Evolutionary conservation across 2,113 vertebrate species (phyloP).

Genomic region (Herpetotheres cachinnans): DNA sequence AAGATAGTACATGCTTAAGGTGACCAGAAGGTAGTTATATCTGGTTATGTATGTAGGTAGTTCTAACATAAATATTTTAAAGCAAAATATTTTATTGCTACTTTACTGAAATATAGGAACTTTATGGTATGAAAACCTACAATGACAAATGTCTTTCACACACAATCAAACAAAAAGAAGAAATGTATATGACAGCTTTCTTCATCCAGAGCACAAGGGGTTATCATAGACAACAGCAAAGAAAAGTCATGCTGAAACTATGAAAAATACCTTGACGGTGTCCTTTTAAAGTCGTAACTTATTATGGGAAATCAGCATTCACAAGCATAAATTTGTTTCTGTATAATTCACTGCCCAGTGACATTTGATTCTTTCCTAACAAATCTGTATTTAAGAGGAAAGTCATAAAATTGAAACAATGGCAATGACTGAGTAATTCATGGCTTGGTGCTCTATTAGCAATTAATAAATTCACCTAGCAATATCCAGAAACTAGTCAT

Average conservation of each 20-base stretch:
- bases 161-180: not conserved
- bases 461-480: constrained; percentile 72
- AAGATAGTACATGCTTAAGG: not conserved
- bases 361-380: constrained; percentile 66
- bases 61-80: not conserved
- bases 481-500: constrained; percentile 56
- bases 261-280: constrained; percentile 14
- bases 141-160: not conserved
- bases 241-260: not conserved
- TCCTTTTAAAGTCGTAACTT: constrained; percentile 46
- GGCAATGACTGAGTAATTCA: constrained; percentile 63
- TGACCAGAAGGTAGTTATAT: not conserved
- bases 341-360: constrained; percentile 54
- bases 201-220: not conserved
- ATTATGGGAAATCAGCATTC: constrained; percentile 46
- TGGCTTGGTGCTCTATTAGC: constrained; percentile 56
- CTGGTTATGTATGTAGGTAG: not conserved
- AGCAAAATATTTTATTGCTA: not conserved
- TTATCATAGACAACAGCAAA: not conserved
- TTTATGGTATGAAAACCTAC: not conserved
- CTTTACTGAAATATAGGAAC: not conserved
- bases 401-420: constrained; percentile 66
- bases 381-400: constrained; percentile 67
- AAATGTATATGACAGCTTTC: not conserved
- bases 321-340: constrained; percentile 53